Evolutionary conservation across 2,113 vertebrate species (phyloP), one percentile per base, ranked within the genome.

Genomic region (Cyprinodon brontotheroides): DNA sequence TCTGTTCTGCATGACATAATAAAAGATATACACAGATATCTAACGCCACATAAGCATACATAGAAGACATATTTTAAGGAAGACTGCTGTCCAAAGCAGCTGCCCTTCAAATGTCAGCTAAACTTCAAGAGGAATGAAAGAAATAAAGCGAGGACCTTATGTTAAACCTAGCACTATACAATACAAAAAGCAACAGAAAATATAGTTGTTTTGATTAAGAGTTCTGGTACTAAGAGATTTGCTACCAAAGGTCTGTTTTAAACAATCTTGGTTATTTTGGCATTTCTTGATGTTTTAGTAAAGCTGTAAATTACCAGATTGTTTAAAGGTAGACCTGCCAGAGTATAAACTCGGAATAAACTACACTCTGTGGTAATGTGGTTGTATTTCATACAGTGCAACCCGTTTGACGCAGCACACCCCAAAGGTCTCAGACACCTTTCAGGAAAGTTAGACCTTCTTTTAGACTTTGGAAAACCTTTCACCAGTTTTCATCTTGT

Each of bases 291-390:
- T n/a, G 9, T 57, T 57, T 57, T n/a, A n/a, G 50, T 4, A 57
- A 57, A 6, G n/a, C 50, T 57, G 17, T 1, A 57, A 2, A 57
- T 57, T 57, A 4, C 10, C 29, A 29, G 29, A 29, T 29, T 29
- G 29, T 29, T 39, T 5, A 39, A 64, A 64, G 22, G 22, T 12
- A 61, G 66, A 45, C 45, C 37, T 37, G 29, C 41, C 62, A 59
- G 12, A 79, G 72, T 59, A 11, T 68, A 73, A 82, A 84, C 74
- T 82, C 74, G 83, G 88, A 89, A 29, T 70, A 87, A 85, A 82
- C 59, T 65, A 72, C 62, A 57, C 73, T 53, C 53, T 66, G 63
- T 45, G 63, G 69, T 84, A 83, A 87, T 84, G 72, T 78, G 78
- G 63, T 68, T 79, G 65, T 81, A 38, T 78, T 13, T 69, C 70